These are phyloP conservation scores for Drosophila merina DNA, from an alignment of 2,888 invertebrate species.

Conservation along the genomic window DNA sequence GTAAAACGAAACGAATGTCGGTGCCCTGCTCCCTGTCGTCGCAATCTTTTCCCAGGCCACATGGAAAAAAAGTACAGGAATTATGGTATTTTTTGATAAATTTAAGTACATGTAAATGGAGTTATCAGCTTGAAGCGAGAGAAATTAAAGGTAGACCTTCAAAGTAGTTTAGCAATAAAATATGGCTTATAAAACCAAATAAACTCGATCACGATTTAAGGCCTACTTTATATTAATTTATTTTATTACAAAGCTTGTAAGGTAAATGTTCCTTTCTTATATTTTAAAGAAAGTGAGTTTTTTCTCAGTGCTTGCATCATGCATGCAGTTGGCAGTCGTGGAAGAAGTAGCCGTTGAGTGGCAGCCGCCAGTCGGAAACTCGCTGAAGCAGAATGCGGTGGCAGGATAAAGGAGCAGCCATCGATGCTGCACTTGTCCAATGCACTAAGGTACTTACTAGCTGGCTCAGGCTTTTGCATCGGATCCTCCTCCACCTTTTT, in stretches of 20 bases:
- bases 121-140: too few relatives aligned
- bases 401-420: conserved; percentile 9
- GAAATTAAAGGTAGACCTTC: too few relatives aligned
- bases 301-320: conserved; percentile 51
- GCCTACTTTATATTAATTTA: too few relatives aligned
- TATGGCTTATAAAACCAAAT: neutral
- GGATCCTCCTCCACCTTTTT: conserved; percentile 32
- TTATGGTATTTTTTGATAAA: too few relatives aligned
- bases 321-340: conserved; percentile 42
- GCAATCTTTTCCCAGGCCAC: conserved; percentile 42
- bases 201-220: too few relatives aligned
- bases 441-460: conserved; percentile 38
- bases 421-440: conserved; percentile 43
- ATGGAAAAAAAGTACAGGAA: conserved; percentile 1
- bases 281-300: neutral
- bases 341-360: conserved; percentile 41
- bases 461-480: conserved; percentile 32
- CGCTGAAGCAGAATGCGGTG: conserved; percentile 15
- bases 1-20: conserved; percentile 47
- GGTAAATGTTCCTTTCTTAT: neutral
- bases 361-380: conserved; percentile 39
- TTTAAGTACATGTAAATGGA: too few relatives aligned
- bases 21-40: conserved; percentile 29
- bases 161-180: too few relatives aligned
- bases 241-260: neutral